Base-by-base conservation (phyloP, 2,113 vertebrate species). In the Grantiella picta region DNA sequence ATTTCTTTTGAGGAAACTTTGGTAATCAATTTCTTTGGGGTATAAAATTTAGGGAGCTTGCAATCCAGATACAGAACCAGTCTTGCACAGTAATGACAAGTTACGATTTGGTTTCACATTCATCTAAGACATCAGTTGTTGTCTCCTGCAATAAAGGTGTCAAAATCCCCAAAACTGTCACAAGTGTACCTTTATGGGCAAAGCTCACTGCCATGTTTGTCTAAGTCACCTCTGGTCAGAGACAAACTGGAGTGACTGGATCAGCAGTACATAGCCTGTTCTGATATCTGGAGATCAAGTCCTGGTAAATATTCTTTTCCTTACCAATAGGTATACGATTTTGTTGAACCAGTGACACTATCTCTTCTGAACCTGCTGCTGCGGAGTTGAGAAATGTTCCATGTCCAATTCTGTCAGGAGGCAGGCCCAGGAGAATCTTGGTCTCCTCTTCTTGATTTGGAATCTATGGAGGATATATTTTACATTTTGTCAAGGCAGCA, bases 321-420 rank as follows among this genome's bases (percentile, higher is more conserved):
- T 98, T 97, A 99, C 99, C 99, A 13, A 99, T 97, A 10, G 99
- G 99, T 89, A 99, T 99, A 23, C 57, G 97, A 54, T 98, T 97
- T 73, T 98, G 97, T 56, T 93, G 97, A 64, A 99, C 99, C 91
- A 98, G 98, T 36, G 99, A 97, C 63, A 99, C 98, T n/a, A 99
- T 97, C 73, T 98, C 97, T 59, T 98, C 94, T 61, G 98, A 98
- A 50, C 98, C 98, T 18, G 97, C 95, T 35, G 98, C 92, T 60
- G 98, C 89, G 11, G 97, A 96, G 73, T 98, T 98, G 50, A 99
- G 97, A 82, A 99, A 99, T 11, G 99, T 99, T 15, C 99, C 99
- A 4, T 99, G 99, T 35, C 99, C 99, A 15, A 99, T 99, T 97
- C 99, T 97, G 96, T 98, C 98, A 65, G 98, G 98, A 84, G 97